A percentile compares a stretch with the other conserved stretches of the same genome.
Evolutionary conservation across 1,140 invertebrate genomes (phyloP).

Genomic region (Frieseomelitta varia): DNA sequence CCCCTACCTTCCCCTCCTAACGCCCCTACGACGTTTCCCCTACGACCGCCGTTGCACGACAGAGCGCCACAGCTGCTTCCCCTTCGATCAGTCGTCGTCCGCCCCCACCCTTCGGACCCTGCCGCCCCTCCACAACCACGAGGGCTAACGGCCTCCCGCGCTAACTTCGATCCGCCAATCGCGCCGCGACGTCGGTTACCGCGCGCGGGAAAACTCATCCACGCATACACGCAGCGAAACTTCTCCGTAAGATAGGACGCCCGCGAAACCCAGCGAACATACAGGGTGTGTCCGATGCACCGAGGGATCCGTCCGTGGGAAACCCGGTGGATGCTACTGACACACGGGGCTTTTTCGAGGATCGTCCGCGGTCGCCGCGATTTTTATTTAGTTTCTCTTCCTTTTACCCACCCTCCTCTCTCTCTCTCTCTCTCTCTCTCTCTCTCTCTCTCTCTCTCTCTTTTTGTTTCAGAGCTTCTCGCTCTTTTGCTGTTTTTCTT

Average conservation of each 20-base stretch:
- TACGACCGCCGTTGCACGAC: background rate
- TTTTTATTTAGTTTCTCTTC: background rate
- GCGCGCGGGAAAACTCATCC: constrained; percentile 73
- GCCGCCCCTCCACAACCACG: constrained; percentile 48
- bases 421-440: too few relatives aligned
- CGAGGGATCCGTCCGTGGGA: constrained; percentile 17
- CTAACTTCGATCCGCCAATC: constrained; percentile 70
- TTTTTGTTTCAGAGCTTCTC: background rate
- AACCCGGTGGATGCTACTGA: constrained; percentile 13
- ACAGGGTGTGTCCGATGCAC: constrained; percentile 52
- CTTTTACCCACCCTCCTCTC: too few relatives aligned
- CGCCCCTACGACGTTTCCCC: constrained; percentile 8
- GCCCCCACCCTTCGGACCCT: background rate
- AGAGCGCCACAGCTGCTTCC: background rate
- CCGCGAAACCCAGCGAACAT: constrained; percentile 17
- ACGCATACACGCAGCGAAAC: constrained; percentile 57
- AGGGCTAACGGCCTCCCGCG: constrained; percentile 67
- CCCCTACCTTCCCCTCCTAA: background rate
- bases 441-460: too few relatives aligned
- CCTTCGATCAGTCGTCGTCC: background rate
- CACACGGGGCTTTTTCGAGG: constrained; percentile 10
- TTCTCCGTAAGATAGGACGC: constrained; percentile 19
- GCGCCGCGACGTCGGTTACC: constrained; percentile 57
- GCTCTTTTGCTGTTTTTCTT: too few relatives aligned
- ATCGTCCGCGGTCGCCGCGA: background rate